Conservation (phyloP, 2,888 invertebrate genomes). For the Rotaria sp. region DNA sequence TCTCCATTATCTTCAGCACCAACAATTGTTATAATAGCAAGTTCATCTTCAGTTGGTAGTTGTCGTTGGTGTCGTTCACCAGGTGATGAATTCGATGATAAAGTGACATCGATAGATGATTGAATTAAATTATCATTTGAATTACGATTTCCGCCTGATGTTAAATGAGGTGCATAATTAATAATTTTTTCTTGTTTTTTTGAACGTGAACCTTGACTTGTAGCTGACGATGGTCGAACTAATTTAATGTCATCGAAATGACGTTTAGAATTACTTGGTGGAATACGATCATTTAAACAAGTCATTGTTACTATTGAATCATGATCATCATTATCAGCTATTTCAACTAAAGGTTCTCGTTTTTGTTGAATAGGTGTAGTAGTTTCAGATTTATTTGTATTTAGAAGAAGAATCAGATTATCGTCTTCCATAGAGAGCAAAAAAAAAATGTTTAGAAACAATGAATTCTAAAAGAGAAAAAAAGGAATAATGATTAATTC, state of each 20-base stretch:
- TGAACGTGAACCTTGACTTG: neutral
- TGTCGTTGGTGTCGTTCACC: neutral
- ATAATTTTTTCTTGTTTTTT: neutral
- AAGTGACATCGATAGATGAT: neutral
- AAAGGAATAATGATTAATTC: neutral
- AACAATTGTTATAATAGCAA: neutral
- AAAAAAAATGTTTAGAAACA: neutral
- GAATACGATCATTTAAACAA: constrained; percentile 2
- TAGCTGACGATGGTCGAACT: neutral
- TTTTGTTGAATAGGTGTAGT: neutral
- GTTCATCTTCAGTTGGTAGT: neutral
- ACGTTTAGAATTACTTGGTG: neutral
- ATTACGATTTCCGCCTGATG: constrained; percentile 2
- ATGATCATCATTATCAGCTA: neutral
- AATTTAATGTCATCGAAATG: constrained; percentile 11
- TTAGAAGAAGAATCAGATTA: neutral
- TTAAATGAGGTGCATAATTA: neutral
- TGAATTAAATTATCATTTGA: constrained; percentile 5
- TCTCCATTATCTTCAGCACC: neutral
- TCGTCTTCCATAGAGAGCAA: neutral
- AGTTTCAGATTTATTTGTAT: neutral
- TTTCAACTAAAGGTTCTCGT: neutral
- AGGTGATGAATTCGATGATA: neutral
- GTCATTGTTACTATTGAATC: neutral
- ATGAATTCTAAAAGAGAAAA: neutral